Evolutionary conservation across 2,888 invertebrate genomes (phyloP), one percentile per base, ranked within the genome.

Genomic region (Chrysina gloriosa): DNA sequence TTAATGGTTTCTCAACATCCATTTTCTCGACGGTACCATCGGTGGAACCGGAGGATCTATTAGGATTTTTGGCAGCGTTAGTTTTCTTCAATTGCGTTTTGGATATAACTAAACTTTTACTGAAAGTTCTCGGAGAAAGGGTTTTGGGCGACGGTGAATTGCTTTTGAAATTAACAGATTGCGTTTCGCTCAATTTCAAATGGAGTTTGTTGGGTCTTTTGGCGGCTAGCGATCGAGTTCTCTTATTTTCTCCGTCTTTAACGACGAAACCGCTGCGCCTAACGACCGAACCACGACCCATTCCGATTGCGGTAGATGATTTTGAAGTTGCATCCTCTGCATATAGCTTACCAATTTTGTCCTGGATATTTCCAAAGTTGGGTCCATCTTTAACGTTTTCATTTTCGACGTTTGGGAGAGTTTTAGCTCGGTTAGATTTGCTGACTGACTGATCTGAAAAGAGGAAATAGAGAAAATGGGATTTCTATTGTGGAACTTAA

Each of bases 321-420:
- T 7, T 61, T 4, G 27, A 7, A 3, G 16, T 5, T 3, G 23
- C 2, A 5, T 14, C 9, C 14, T 42, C 42, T 9, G 6, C 1
- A 25, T 61, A 45, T 9, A 61, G 23, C 19, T 61, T 61, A 16
- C 16, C 27, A 42, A 61, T 27, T 7, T 29, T 42, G 7, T 42
- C 58, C 16, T 11, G 11, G 42, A 61, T 6, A 9, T 9, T 61
- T 2, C 27, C 42, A 3, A 14, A 45, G 3, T 61, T 23, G 2
- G 25, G 19, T n/a, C n/a, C n/a, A n/a, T n/a, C n/a, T n/a, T n/a
- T n/a, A 14, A 9, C 27, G 25, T 61, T 4, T 1, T 16, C 16
- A 11, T 42, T 23, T 14, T 25, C 27, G 1, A 11, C 5, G 0
- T 23, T 58, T 23, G 25, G 2, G 2, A 23, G 3, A 25, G 7